Conservation (phyloP, 2,113 vertebrate genomes). For the Passer domesticus region DNA sequence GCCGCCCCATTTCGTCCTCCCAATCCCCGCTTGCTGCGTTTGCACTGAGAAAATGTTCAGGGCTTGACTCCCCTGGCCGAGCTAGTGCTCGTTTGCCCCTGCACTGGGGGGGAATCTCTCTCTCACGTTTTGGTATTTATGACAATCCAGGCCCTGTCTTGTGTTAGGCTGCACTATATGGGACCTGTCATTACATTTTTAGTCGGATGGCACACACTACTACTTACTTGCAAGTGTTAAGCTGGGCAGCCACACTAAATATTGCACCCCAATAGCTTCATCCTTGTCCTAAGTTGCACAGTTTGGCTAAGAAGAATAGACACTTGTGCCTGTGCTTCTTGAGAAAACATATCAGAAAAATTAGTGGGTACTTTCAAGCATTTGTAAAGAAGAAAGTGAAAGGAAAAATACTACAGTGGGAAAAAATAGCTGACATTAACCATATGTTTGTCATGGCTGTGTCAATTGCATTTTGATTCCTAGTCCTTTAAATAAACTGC, state of each 20-base stretch:
- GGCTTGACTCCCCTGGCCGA: background rate
- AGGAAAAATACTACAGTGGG: background rate
- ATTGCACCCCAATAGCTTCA: background rate
- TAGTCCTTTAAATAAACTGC: background rate
- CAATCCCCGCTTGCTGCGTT: background rate
- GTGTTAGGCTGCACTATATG: background rate
- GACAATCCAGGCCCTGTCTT: background rate
- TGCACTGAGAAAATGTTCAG: background rate
- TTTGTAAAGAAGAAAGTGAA: background rate
- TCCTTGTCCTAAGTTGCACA: background rate
- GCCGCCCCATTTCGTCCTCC: background rate
- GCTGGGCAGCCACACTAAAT: background rate
- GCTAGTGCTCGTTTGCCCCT: background rate
- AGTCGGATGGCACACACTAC: background rate
- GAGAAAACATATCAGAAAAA: background rate
- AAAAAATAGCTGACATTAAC: background rate
- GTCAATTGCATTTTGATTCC: background rate
- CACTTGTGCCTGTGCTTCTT: background rate
- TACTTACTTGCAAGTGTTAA: background rate
- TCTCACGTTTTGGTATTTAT: background rate
- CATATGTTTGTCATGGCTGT: background rate
- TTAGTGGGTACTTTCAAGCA: background rate
- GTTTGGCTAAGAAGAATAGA: background rate
- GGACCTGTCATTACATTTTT: background rate
- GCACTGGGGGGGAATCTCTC: background rate